phyloP scores from a whole-genome alignment of 2,797 vertebrate species.

The Scarus forsteni region DNA sequence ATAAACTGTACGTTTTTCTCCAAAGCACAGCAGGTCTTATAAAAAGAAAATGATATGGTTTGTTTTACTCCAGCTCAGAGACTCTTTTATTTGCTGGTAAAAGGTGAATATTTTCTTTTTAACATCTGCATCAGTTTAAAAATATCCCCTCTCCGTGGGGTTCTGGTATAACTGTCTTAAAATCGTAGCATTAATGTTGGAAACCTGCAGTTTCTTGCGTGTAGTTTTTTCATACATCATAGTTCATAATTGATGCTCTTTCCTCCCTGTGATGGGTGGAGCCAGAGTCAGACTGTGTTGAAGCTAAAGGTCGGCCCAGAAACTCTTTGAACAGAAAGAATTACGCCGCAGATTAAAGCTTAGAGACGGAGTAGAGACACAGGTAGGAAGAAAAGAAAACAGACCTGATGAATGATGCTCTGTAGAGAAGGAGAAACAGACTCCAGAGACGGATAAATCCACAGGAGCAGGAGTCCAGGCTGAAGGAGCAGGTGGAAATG shows the following conservation, averaged over 20 bases:
- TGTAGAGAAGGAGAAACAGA: constrained; percentile 24
- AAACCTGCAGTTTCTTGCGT: neutral
- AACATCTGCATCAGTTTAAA: neutral
- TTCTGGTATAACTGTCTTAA: neutral
- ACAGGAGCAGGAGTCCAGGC: constrained; percentile 1
- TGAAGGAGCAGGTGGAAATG: constrained; percentile 41
- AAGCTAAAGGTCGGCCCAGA: neutral
- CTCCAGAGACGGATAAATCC: constrained; percentile 34
- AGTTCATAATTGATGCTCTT: constrained; percentile 15
- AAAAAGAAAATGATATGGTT: too few species aligned
- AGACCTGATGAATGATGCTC: constrained; percentile 8
- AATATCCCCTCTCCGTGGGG: neutral
- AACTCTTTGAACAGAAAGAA: constrained; percentile 23
- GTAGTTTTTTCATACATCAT: neutral
- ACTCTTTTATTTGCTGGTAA: too few species aligned
- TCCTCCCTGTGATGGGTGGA: constrained; percentile 15
- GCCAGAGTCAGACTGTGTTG: neutral
- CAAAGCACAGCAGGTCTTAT: too few species aligned
- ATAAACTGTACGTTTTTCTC: too few species aligned
- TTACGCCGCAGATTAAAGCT: constrained; percentile 20
- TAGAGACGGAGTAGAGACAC: neutral
- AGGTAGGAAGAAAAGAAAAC: constrained; percentile 24
- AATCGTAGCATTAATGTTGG: neutral
- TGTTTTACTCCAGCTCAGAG: too few species aligned
- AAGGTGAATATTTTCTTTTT: neutral